Evolutionary conservation across 2,888 invertebrate species (phyloP).

Genomic region (Oscheius sp.): DNA sequence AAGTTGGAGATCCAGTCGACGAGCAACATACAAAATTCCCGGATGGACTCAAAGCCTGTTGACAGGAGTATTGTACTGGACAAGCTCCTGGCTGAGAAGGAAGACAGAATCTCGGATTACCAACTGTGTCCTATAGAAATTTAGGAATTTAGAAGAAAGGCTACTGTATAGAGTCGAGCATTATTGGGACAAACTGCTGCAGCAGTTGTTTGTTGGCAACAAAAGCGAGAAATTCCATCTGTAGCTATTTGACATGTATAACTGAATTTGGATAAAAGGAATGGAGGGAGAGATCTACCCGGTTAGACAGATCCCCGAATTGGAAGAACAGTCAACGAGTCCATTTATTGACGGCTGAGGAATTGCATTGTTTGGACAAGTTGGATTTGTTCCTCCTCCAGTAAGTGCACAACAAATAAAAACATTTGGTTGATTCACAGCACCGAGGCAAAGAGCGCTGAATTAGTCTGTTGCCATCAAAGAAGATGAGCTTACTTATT

Average conservation of each 20-base stretch:
- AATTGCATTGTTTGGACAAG: conserved; percentile 56
- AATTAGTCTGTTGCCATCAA: neutral
- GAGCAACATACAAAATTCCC: conserved; percentile 56
- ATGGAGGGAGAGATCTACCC: neutral
- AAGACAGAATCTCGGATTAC: conserved; percentile 50
- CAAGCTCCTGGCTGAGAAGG: conserved; percentile 40
- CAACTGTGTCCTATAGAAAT: conserved; percentile 10
- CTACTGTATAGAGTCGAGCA: neutral
- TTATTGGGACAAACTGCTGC: conserved; percentile 49
- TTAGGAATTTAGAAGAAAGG: neutral
- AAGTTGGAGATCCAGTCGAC: conserved; percentile 44
- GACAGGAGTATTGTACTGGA: conserved; percentile 50
- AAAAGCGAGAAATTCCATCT: conserved; percentile 46
- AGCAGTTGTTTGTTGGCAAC: conserved; percentile 46
- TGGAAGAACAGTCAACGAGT: neutral
- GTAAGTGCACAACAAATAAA: conserved; percentile 50
- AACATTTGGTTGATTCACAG: neutral
- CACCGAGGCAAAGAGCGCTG: conserved; percentile 1
- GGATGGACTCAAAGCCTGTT: conserved; percentile 37
- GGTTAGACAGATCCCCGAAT: too few species aligned
- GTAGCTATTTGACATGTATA: conserved; percentile 46
- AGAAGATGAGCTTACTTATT: too few species aligned
- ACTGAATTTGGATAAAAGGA: conserved; percentile 24
- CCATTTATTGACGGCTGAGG: conserved; percentile 56
- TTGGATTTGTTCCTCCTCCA: conserved; percentile 39